A percentile compares a stretch with the other conserved stretches of the same genome.
Evolutionary conservation across 1,140 invertebrate genomes (phyloP).

Genomic region (Eulimnadia texana): DNA sequence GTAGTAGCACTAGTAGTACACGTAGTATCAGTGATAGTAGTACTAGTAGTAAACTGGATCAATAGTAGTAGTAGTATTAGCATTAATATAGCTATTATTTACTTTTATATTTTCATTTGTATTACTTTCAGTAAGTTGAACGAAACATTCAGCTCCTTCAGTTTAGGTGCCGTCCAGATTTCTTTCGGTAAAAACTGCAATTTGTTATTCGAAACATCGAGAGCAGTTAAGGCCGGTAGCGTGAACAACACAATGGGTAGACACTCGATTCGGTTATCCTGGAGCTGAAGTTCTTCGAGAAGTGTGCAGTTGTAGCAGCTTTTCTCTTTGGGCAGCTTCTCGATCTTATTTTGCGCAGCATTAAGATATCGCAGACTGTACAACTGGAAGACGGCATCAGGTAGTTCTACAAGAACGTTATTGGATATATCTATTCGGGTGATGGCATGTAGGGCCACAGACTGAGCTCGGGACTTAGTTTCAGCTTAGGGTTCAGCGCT

Average conservation of each 20-base stretch:
- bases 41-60: too few relatives aligned
- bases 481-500: constrained; percentile 68
- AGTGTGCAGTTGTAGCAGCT: constrained; percentile 36
- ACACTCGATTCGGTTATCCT: constrained; percentile 71
- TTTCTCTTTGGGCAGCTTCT: constrained; percentile 40
- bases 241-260: constrained; percentile 64
- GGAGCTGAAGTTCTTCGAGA: constrained; percentile 71
- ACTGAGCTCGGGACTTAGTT: constrained; percentile 50
- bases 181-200: constrained; percentile 56
- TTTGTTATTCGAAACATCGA: constrained; percentile 90
- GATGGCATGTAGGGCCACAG: constrained; percentile 67
- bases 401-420: constrained; percentile 68
- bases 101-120: too few relatives aligned
- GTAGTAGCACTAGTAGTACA: too few relatives aligned
- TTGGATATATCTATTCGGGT: constrained; percentile 87
- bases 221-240: constrained; percentile 57
- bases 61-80: too few relatives aligned
- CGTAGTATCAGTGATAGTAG: too few relatives aligned
- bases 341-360: constrained; percentile 73
- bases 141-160: constrained; percentile 79
- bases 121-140: constrained; percentile 77
- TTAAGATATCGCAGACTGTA: constrained; percentile 63
- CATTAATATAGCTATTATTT: too few relatives aligned
- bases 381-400: constrained; percentile 66
- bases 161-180: constrained; percentile 76